These are phyloP conservation scores for Drosophila oshimai DNA, from an alignment of 1,140 invertebrate species.

Conservation along the genomic window DNA sequence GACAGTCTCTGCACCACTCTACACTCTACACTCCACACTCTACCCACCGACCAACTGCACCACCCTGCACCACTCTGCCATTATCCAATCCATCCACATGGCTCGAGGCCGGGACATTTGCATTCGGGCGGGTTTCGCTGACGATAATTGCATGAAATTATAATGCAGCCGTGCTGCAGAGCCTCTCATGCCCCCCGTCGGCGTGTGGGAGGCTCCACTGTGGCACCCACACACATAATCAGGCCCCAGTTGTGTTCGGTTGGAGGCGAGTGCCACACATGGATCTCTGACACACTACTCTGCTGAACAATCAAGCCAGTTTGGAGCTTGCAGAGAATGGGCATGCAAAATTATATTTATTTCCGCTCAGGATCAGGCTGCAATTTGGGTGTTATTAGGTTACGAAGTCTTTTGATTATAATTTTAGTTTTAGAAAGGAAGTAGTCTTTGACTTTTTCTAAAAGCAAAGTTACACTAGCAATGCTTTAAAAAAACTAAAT, in stretches of 20 bases:
- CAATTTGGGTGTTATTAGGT: background rate
- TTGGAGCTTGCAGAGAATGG: background rate
- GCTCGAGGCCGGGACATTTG: slow-evolving; percentile 44
- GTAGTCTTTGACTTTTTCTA: background rate
- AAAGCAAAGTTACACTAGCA: too few species aligned
- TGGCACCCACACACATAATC: slow-evolving; percentile 40
- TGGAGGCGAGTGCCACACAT: slow-evolving; percentile 1
- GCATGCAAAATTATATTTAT: slow-evolving; percentile 21
- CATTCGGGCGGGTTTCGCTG: slow-evolving; percentile 33
- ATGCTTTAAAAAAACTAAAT: too few species aligned
- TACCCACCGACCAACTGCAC: background rate
- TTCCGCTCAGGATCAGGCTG: slow-evolving; percentile 14
- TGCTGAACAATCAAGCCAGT: slow-evolving; percentile 3
- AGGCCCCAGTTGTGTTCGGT: slow-evolving; percentile 9
- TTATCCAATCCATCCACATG: slow-evolving; percentile 48
- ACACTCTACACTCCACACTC: too few species aligned
- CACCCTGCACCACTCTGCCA: slow-evolving; percentile 6
- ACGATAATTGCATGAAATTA: slow-evolving; percentile 82
- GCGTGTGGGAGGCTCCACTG: slow-evolving; percentile 47
- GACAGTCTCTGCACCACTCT: slow-evolving; percentile 30
- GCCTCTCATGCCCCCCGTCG: slow-evolving; percentile 10
- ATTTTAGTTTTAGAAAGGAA: too few species aligned
- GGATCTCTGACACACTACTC: slow-evolving; percentile 31
- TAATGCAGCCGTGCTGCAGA: slow-evolving; percentile 58
- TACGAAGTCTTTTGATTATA: background rate